Percentiles rank a stretch among this genome's conserved stretches.
Evolutionary conservation across 92 coral and sea anemone genomes (phyloP).

Genomic region (Nematostella vectensis): DNA sequence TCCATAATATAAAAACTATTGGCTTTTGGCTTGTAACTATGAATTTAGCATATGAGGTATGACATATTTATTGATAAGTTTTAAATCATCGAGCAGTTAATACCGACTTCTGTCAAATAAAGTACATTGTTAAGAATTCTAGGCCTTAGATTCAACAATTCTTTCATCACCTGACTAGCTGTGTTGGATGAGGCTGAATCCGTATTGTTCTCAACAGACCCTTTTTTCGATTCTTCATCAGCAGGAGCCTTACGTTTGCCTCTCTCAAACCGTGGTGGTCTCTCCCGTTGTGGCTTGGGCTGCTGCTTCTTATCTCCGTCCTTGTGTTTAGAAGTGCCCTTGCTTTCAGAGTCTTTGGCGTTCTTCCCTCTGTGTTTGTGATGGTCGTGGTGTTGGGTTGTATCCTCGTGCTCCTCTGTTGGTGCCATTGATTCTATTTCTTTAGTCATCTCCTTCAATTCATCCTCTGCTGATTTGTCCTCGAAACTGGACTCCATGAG

Average conservation of each 20-base stretch:
- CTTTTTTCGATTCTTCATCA: conserved; percentile 45
- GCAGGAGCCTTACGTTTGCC: conserved; percentile 45
- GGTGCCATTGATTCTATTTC: conserved; percentile 82
- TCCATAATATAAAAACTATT: too few species aligned
- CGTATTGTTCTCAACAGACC: conserved; percentile 18
- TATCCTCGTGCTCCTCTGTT: conserved; percentile 64
- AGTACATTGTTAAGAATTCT: too few species aligned
- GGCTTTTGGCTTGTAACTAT: too few species aligned
- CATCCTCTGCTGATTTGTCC: conserved; percentile 80
- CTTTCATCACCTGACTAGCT: not conserved
- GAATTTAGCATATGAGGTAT: too few species aligned
- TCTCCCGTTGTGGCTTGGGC: conserved; percentile 65
- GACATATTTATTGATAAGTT: too few species aligned
- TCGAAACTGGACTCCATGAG: conserved; percentile 50
- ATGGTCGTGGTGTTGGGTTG: conserved; percentile 18
- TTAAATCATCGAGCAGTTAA: too few species aligned
- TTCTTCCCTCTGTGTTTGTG: conserved; percentile 24
- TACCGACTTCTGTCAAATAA: too few species aligned
- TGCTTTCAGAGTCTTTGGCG: conserved; percentile 20
- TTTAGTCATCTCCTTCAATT: conserved; percentile 68
- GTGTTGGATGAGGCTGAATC: too few species aligned
- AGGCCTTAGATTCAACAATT: too few species aligned
- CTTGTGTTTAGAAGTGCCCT: conserved; percentile 20
- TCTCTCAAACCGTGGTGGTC: conserved; percentile 64
- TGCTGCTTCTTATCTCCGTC: conserved; percentile 47